Conservation (phyloP, 1,140 invertebrate genomes). For the Patella vulgata region DNA sequence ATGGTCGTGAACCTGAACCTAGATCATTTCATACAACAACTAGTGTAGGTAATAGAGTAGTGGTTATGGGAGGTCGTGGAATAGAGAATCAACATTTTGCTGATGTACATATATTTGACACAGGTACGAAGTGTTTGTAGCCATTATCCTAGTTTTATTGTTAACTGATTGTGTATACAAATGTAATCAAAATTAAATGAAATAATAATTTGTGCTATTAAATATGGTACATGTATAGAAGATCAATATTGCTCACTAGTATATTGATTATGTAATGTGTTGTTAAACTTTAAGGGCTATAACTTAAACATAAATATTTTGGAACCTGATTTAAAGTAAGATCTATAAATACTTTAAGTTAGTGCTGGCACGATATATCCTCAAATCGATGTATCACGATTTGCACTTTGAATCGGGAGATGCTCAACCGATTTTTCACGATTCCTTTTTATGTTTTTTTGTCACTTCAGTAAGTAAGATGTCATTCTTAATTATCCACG, state of each 20-base stretch:
- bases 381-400: no score
- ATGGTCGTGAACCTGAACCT: conserved; percentile 49
- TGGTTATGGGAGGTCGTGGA: conserved; percentile 58
- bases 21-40: conserved; percentile 60
- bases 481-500: no score
- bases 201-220: background rate
- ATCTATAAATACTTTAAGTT: no score
- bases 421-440: no score
- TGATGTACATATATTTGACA: conserved; percentile 59
- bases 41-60: conserved; percentile 49
- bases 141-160: background rate
- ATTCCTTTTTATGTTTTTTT: no score
- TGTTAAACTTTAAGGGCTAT: background rate
- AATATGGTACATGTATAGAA: no score
- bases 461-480: no score
- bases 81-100: conserved; percentile 53
- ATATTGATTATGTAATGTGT: background rate
- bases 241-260: background rate
- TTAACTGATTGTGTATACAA: background rate
- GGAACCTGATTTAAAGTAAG: no score
- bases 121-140: conserved; percentile 39
- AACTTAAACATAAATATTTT: background rate
- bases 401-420: no score
- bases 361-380: no score
- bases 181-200: background rate